Conservation (phyloP, 2,888 invertebrate species). For the Thyatira batis region DNA sequence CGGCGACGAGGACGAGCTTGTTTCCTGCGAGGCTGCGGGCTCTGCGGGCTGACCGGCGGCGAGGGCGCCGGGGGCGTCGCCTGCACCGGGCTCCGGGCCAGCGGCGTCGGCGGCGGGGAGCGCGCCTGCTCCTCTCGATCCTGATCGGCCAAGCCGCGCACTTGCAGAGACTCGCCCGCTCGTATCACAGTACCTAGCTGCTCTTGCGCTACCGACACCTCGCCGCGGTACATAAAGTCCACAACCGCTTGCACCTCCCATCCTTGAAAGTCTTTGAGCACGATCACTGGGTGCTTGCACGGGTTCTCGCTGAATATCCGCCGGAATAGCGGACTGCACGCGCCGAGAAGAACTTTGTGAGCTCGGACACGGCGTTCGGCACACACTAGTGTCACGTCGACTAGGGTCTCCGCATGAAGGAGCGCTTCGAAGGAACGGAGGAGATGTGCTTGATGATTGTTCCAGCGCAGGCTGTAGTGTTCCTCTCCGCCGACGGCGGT, state of each 20-base stretch:
- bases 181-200: slow-evolving; percentile 91
- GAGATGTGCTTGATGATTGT: slow-evolving; percentile 95
- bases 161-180: slow-evolving; percentile 93
- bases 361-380: slow-evolving; percentile 92
- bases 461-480: slow-evolving; percentile 96
- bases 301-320: slow-evolving; percentile 94
- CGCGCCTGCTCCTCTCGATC: slow-evolving; percentile 72
- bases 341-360: slow-evolving; percentile 95
- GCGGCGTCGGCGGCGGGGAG: slow-evolving; percentile 66
- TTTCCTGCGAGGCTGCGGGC: slow-evolving; percentile 92
- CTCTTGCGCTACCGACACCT: slow-evolving; percentile 93
- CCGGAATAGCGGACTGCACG: slow-evolving; percentile 94
- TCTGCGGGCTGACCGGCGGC: slow-evolving; percentile 84
- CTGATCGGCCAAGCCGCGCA: slow-evolving; percentile 89
- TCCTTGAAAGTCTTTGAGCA: slow-evolving; percentile 93
- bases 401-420: slow-evolving; percentile 92
- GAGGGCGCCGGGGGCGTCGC: slow-evolving; percentile 70
- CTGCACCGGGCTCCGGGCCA: slow-evolving; percentile 73
- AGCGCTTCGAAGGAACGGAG: slow-evolving; percentile 94
- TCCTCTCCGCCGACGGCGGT: slow-evolving; percentile 82
- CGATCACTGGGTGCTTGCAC: slow-evolving; percentile 96
- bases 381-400: slow-evolving; percentile 95
- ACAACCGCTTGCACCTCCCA: slow-evolving; percentile 95
- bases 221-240: slow-evolving; percentile 97
- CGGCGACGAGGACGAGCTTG: slow-evolving; percentile 93